A percentile compares a stretch with the other conserved stretches of the same genome.
phyloP scores from a whole-genome alignment of 2,797 vertebrate genomes.

The Pipistrellus kuhlii region DNA sequence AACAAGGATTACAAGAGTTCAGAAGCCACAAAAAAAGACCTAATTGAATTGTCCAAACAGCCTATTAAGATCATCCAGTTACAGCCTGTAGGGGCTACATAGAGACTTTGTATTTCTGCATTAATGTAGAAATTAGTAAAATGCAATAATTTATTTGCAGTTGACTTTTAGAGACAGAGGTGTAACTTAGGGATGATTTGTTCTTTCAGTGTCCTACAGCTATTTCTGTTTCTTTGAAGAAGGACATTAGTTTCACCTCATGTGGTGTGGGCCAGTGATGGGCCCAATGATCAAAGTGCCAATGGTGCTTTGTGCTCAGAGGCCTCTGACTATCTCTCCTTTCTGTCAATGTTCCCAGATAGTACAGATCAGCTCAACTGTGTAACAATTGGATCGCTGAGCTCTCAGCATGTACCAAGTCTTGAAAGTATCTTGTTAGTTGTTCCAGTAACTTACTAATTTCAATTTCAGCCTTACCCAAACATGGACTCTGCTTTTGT shows the following conservation, averaged over 20 bases:
- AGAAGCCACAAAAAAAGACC: not conserved
- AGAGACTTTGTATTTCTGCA: conserved; percentile 20
- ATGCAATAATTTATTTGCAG: conserved; percentile 53
- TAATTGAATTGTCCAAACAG: not conserved
- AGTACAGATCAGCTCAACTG: not conserved
- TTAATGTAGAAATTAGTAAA: conserved; percentile 58
- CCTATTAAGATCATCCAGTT: not conserved
- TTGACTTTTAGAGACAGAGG: conserved; percentile 43
- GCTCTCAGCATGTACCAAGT: not conserved
- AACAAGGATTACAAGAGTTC: not conserved
- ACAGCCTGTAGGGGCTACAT: not conserved
- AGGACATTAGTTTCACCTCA: conserved; percentile 66
- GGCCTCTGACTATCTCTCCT: not conserved
- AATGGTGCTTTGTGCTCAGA: conserved; percentile 35
- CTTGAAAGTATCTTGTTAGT: not conserved
- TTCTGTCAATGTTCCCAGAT: not conserved
- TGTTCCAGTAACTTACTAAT: not conserved
- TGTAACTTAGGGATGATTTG: conserved; percentile 43
- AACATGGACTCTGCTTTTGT: not conserved
- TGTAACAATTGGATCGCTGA: not conserved
- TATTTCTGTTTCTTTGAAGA: conserved; percentile 73
- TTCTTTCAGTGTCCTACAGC: conserved; percentile 45
- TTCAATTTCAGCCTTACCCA: not conserved
- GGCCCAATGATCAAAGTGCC: conserved; percentile 66
- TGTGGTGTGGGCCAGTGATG: not conserved